Evolutionary conservation across 2,113 vertebrate genomes (phyloP), one percentile per base, ranked within the genome.

Genomic region (Climacteris rufus): DNA sequence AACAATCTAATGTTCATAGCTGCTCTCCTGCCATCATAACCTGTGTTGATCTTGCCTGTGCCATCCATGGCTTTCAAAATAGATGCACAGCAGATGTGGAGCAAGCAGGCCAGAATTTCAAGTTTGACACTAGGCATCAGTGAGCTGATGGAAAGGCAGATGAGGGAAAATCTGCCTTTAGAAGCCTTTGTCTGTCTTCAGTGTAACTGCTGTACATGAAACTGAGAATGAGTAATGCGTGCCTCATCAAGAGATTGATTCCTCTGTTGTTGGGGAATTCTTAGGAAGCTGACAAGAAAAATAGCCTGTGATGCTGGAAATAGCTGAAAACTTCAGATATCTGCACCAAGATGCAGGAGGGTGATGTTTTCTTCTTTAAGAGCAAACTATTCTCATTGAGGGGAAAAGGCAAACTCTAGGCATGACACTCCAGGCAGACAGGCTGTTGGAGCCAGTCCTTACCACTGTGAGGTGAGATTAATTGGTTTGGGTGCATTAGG

Each of bases 161-260:
- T 42, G 44, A 24, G 59, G 44, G 33, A 30, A 77, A 77, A 37
- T 27, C 35, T 89, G 30, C 31, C 49, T 28, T 47, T 39, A 59
- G 52, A 0, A 4, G 19, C 13, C 35, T 65, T 49, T 83, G 52
- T 61, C n/a, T 92, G 39, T 71, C 80, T 68, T 54, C 37, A 21
- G 39, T 23, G 13, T 22, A 59, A 45, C 33, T 77, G 44, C 54
- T 74, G 6, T 17, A 4, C 15, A 11, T 25, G 30, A 66, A 68
- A 66, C 27, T 6, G 3, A 6, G 70, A 42, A 19, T 0, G 1
- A 50, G 7, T 1, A 2, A 20, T 6, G 5, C 31, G 13, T 72
- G 35, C 17, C 9, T 50, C 6, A 1, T 57, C 59, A 70, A 6
- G 1, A 74, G 40, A 12, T 49, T 49, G 37, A 15, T 20, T n/a